Base-by-base conservation (phyloP, 2,888 invertebrate species). In the Conomelus anceps region DNA sequence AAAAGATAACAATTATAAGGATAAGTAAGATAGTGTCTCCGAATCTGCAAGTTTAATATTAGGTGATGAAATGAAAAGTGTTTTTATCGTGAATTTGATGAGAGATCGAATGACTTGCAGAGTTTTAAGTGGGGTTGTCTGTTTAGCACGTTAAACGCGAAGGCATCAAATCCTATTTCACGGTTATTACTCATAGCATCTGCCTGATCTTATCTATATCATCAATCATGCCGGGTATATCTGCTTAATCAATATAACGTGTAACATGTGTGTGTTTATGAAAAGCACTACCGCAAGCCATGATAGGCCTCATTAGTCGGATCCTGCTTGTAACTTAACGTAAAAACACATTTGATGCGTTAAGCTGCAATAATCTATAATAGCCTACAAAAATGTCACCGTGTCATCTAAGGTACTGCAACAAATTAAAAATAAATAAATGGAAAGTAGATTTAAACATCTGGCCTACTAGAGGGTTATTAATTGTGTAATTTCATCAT, bases 161-260 rank as follows among this genome's bases (percentile, higher is more conserved):
- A 17, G 34, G 34, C 34, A 34, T 34, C 34, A 23, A 86, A 23
- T 23, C 26, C 86, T 86, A 86, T 86, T 86, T 86, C 86, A 86
- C 24, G 86, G 23, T 26, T 26, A 86, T 86, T 86, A 86, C 86
- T 86, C 86, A 86, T 86, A 24, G n/a, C 86, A 86, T 86, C 86
- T 86, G 86, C 86, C 26, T 86, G 86, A 86, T 86, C 23, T n/a
- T 23, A 86, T 86, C 86, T 86, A 20, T 17, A 26, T 86, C 86
- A 86, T 86, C 86, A 23, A 86, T 86, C 86, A 86, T 86, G 23
- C 85, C 23, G 23, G 85, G 1, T 86, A 11, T 26, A 34, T 34
- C 34, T 34, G 34, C 34, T 34, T 34, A 34, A 34, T 34, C 34
- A 34, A 34, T 34, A 34, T 9, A 34, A 34, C 34, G 34, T 34